Base-by-base conservation (phyloP, 2,888 invertebrate species). In the Apamea anceps region DNA sequence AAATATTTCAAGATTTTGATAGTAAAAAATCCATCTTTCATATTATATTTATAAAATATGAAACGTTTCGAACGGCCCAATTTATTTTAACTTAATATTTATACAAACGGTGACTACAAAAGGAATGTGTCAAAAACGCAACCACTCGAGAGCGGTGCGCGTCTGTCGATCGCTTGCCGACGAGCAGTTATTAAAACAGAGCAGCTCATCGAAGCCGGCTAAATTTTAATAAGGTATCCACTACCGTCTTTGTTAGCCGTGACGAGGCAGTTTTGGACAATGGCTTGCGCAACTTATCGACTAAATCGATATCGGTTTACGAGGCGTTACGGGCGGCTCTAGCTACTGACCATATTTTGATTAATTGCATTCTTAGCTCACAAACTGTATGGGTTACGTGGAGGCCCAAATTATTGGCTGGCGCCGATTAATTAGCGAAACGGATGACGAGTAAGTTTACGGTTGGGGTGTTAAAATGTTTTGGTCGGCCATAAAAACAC, bases 221-320 rank as follows among this genome's bases (percentile, higher is more conserved):
- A 96, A 96, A 96, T 96, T 97, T 96, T 97, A 97, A 97, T 97
- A 96, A 96, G 97, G 95, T 96, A 94, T 95, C 96, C 95, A 96
- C 96, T 96, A 95, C 96, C 95, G 96, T 96, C 95, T 96, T 97
- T 96, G 96, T 96, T 93, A 90, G 90, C 86, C 88, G 90, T 97
- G 96, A 97, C 94, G 88, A 82, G 85, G 96, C 96, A 95, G 93
- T 94, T 96, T 95, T 90, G 92, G 92, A 97, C 96, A 96, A 97
- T 96, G 88, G 93, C 94, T 96, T 96, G 95, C 96, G 96, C 96
- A 97, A 96, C 94, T 96, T 96, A 96, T 96, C 96, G 94, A 94
- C 95, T 94, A 95, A 96, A 96, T 96, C 96, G 96, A 96, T 96
- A 96, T 96, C 96, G 94, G 94, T 95, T 96, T 96, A 96, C 96